These are phyloP conservation scores for Taphrorychus bicolor DNA, from an alignment of 2,888 invertebrate species.

Conservation along the genomic window DNA sequence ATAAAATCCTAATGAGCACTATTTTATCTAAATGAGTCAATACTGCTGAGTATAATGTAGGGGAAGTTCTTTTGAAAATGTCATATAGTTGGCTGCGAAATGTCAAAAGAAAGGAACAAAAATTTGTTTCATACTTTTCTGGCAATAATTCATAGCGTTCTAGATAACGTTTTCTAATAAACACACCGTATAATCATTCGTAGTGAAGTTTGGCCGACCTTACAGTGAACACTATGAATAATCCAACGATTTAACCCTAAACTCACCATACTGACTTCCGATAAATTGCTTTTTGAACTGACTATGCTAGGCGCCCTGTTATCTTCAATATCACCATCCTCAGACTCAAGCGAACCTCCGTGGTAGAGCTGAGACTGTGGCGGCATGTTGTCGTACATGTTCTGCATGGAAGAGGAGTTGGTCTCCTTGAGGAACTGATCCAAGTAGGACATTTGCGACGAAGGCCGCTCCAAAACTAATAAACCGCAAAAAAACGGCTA, in stretches of 20 bases:
- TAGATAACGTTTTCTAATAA: no score
- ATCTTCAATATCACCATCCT: constrained; percentile 79
- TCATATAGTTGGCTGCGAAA: no score
- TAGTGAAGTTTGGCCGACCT: no score
- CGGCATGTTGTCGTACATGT: constrained; percentile 52
- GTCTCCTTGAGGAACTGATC: constrained; percentile 89
- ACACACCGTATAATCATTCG: no score
- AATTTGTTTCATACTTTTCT: no score
- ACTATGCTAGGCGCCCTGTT: constrained; percentile 77
- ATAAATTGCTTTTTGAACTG: constrained; percentile 84
- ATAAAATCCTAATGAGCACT: no score
- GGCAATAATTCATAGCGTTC: no score
- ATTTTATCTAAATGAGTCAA: no score
- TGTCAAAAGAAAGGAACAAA: no score
- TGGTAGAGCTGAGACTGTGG: constrained; percentile 55
- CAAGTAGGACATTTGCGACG: constrained; percentile 90
- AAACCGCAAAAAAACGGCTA: constrained; percentile 13
- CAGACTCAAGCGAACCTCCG: constrained; percentile 70
- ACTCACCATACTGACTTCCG: constrained; percentile 80
- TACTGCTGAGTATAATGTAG: no score
- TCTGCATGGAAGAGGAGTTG: constrained; percentile 51
- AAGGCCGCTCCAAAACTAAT: constrained; percentile 84
- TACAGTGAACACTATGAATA: neutral
- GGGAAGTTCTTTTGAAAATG: no score
- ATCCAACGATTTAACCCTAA: constrained; percentile 6